Base-by-base conservation (phyloP, 2,113 vertebrate species). In the Xiphophorus maculatus region DNA sequence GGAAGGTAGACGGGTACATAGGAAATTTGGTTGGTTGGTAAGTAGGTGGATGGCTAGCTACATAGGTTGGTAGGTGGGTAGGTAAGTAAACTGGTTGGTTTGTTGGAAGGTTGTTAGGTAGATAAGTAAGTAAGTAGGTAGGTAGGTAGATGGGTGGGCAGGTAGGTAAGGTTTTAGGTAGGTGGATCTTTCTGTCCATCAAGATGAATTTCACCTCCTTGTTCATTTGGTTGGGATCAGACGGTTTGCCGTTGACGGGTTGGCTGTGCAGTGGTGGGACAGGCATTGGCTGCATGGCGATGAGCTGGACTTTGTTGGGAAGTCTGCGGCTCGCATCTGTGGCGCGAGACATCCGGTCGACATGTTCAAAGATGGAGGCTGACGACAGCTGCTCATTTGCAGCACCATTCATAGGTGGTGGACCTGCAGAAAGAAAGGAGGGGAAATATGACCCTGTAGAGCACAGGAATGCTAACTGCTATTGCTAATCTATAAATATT, bases 281-380 rank as follows among this genome's bases (percentile, higher is more conserved):
- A 0, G 97, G 93, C 91, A 99, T 98, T 0, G 98, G 98, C 74
- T 99, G 97, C 97, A 99, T 98, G 81, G 98, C 98, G 11, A 99
- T 99, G 12, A 99, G 94, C 91, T 99, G 97, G 89, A 99, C 96
- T 93, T 97, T 99, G 84, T 94, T 97, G 2, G 97, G 95, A 28
- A 97, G 93, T 29, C 96, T 93, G n/a, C 95, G 94, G 82, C 95
- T 94, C 30, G 94, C 95, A 9, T 99, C 97, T 0, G 95, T 91
- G 42, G 95, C 90, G 0, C 97, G 96, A 0, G 97, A 96, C 88
- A 97, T 94, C 77, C 97, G 93, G 70, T 99, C 98, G 64, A 99
- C 97, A 0, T 99, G 98, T 68, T 98, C 97, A 0, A 98, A 99
- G 87, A 99, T 98, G 68, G 97, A 96, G 30, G 97, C 97, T 0